Conservation (phyloP, 2,888 invertebrate species). For the Yponomeuta sedellus region DNA sequence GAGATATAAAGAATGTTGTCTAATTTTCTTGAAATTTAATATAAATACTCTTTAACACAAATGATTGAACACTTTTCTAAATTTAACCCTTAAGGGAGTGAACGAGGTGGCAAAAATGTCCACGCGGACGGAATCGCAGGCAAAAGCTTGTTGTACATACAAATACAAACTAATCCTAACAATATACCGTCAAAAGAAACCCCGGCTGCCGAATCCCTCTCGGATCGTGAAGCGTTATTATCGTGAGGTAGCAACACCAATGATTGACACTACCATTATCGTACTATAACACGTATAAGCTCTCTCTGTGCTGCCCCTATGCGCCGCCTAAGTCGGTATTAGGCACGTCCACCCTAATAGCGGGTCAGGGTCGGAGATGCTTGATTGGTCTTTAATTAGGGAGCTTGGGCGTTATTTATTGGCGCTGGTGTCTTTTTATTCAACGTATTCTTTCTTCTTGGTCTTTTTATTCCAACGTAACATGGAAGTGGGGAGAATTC, state of each 20-base stretch:
- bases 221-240: slow-evolving; percentile 8
- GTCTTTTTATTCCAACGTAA: no score
- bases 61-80: no score
- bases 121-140: no score
- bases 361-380: not conserved
- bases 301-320: slow-evolving; percentile 25
- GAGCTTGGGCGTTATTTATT: not conserved
- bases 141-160: no score
- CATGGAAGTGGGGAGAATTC: no score
- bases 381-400: slow-evolving; percentile 11
- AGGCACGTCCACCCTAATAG: slow-evolving; percentile 19
- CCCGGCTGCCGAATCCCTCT: not conserved
- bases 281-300: slow-evolving; percentile 44
- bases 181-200: slow-evolving; percentile 1
- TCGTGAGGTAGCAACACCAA: slow-evolving; percentile 22
- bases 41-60: no score
- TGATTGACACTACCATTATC: slow-evolving; percentile 60
- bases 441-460: no score
- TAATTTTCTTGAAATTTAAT: no score
- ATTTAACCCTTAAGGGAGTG: no score
- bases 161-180: not conserved
- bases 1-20: no score
- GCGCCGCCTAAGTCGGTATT: slow-evolving; percentile 45
- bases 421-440: not conserved
- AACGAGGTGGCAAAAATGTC: no score